phyloP scores from a whole-genome alignment of 2,797 vertebrate genomes.

The Tapera naevia region DNA sequence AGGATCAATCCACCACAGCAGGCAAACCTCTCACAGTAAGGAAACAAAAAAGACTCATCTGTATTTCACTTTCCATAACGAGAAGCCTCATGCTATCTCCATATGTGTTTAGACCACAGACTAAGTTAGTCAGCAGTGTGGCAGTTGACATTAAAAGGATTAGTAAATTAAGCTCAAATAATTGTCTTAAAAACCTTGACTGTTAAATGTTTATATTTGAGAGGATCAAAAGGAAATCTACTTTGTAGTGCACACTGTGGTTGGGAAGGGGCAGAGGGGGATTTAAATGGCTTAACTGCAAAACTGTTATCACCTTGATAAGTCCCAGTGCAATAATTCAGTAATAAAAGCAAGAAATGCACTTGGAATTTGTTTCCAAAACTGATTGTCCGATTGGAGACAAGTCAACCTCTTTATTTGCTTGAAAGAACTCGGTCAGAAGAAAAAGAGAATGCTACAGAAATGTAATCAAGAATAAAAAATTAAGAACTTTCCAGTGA shows the following conservation, averaged over 20 bases:
- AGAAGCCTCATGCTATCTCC: neutral
- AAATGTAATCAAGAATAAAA: slow-evolving; percentile 27
- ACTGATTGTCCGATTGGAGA: slow-evolving; percentile 20
- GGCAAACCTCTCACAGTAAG: neutral
- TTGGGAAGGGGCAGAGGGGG: slow-evolving; percentile 58
- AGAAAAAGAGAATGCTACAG: slow-evolving; percentile 19
- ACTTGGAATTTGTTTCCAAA: slow-evolving; percentile 48
- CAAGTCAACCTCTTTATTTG: slow-evolving; percentile 54
- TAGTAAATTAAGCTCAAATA: slow-evolving; percentile 61
- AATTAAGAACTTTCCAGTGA: slow-evolving; percentile 28
- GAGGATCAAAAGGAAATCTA: slow-evolving; percentile 65
- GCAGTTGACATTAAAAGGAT: slow-evolving; percentile 63
- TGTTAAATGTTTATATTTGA: slow-evolving; percentile 64
- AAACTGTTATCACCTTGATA: slow-evolving; percentile 64
- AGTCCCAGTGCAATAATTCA: slow-evolving; percentile 36
- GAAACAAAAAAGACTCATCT: neutral
- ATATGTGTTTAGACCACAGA: slow-evolving; percentile 14
- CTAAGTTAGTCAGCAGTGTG: neutral
- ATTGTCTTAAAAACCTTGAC: slow-evolving; percentile 60
- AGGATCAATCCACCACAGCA: neutral
- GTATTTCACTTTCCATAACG: neutral
- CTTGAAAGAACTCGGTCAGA: slow-evolving; percentile 27
- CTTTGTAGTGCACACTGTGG: slow-evolving; percentile 53
- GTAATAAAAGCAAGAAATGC: slow-evolving; percentile 46
- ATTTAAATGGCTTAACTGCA: slow-evolving; percentile 56